Conservation (phyloP, 2,888 invertebrate genomes). For the Drosophila mimica region DNA sequence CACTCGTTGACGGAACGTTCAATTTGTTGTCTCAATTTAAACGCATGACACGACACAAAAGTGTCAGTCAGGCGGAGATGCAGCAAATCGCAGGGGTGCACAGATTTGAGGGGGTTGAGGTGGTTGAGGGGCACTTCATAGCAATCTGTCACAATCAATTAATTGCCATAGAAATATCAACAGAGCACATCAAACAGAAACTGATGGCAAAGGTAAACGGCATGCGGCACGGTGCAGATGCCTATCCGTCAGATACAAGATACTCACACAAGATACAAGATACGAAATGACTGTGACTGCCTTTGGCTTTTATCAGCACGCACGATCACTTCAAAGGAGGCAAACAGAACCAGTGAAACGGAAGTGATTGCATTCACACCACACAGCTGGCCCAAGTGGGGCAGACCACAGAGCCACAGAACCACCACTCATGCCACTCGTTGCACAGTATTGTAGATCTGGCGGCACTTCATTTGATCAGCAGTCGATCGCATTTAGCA, state of each 20-base stretch:
- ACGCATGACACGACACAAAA: constrained; percentile 76
- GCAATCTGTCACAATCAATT: constrained; percentile 81
- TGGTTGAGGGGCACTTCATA: constrained; percentile 52
- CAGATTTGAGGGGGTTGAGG: background rate
- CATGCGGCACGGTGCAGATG: constrained; percentile 41
- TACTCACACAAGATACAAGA: constrained; percentile 59
- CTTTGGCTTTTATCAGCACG: constrained; percentile 75
- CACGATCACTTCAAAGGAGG: constrained; percentile 78
- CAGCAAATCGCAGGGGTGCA: background rate
- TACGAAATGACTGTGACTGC: constrained; percentile 40
- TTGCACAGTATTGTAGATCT: constrained; percentile 4
- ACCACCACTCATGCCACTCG: constrained; percentile 7
- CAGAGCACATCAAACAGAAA: constrained; percentile 70
- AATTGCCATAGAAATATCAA: constrained; percentile 77
- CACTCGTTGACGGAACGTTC: constrained; percentile 16
- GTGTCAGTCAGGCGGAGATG: constrained; percentile 61
- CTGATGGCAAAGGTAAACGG: constrained; percentile 56
- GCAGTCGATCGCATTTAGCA: constrained; percentile 54
- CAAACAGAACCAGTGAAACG: constrained; percentile 65
- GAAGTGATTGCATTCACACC: constrained; percentile 79
- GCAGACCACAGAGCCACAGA: constrained; percentile 17
- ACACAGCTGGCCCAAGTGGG: constrained; percentile 45
- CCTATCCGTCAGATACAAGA: constrained; percentile 70
- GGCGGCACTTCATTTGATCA: constrained; percentile 61
- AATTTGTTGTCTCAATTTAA: constrained; percentile 66